Evolutionary conservation across 2,113 vertebrate species (phyloP).

Genomic region (Crypturellus undulatus): DNA sequence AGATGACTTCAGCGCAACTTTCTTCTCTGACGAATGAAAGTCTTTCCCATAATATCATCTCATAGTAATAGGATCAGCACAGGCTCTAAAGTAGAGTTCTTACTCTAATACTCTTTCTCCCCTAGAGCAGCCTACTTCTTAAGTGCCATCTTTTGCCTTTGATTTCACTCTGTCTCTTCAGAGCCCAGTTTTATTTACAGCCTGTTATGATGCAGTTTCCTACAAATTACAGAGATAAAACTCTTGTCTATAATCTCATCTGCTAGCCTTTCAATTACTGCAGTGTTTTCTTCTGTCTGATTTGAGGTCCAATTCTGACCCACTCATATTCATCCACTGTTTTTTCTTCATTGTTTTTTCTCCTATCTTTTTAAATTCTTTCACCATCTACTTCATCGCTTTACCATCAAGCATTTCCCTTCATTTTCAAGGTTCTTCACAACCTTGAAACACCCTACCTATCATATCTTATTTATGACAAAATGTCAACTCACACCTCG

Average conservation of each 20-base stretch:
- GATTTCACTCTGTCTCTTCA: neutral
- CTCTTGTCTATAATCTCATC: neutral
- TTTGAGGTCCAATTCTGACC: neutral
- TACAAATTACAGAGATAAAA: neutral
- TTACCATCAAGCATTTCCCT: neutral
- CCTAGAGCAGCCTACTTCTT: neutral
- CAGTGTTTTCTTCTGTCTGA: neutral
- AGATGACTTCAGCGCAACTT: neutral
- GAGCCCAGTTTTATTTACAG: neutral
- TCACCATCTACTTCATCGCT: neutral
- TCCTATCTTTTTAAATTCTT: neutral
- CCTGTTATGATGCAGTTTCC: neutral
- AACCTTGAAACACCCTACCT: neutral
- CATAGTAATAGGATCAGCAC: neutral
- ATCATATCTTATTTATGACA: constrained; percentile 14
- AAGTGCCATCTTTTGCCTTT: neutral
- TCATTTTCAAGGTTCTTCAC: constrained; percentile 7
- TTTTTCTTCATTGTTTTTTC: neutral
- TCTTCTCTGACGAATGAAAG: neutral
- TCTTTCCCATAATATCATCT: neutral
- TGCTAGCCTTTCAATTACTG: neutral
- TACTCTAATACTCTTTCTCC: neutral
- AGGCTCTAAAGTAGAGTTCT: neutral
- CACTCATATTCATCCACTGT: neutral
- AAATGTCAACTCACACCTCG: neutral